Evolutionary conservation across 2,888 invertebrate species (phyloP).

Genomic region (Electrophaes corylata): DNA sequence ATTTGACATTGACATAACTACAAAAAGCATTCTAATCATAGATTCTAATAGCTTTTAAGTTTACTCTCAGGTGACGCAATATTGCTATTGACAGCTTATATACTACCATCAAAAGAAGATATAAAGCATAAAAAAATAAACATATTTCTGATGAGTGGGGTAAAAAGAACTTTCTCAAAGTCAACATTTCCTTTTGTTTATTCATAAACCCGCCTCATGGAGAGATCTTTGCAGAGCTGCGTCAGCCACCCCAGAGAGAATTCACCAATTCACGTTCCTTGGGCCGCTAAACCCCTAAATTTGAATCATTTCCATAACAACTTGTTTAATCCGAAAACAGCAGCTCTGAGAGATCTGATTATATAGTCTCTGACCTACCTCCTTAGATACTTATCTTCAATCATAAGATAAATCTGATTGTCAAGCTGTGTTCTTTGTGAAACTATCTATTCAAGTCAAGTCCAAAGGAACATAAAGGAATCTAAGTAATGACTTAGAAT

Average conservation of each 20-base stretch:
- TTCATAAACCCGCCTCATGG: slow-evolving; percentile 7
- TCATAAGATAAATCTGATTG: too few relatives aligned
- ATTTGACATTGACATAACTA: too few relatives aligned
- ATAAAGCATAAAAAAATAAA: slow-evolving; percentile 1
- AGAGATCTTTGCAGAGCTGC: slow-evolving; percentile 1
- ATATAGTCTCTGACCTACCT: background rate
- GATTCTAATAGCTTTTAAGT: too few relatives aligned
- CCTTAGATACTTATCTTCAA: background rate
- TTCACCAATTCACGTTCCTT: slow-evolving; percentile 5
- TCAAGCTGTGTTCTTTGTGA: too few relatives aligned
- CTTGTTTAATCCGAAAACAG: slow-evolving; percentile 2
- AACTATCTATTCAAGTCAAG: too few relatives aligned
- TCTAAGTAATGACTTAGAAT: too few relatives aligned
- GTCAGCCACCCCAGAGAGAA: slow-evolving; percentile 16
- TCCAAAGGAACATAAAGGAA: too few relatives aligned
- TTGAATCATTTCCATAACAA: slow-evolving; percentile 7
- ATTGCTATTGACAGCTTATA: too few relatives aligned
- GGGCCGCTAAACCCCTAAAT: slow-evolving; percentile 5
- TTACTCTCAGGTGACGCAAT: too few relatives aligned
- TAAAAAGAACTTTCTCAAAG: slow-evolving; percentile 6
- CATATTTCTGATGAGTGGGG: background rate
- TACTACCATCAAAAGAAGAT: slow-evolving; percentile 4
- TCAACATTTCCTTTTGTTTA: slow-evolving; percentile 5
- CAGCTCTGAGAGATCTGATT: background rate
- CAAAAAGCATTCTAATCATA: too few relatives aligned